Evolutionary conservation across 2,113 vertebrate genomes (phyloP).

Genomic region (Scartelaos histophorus): DNA sequence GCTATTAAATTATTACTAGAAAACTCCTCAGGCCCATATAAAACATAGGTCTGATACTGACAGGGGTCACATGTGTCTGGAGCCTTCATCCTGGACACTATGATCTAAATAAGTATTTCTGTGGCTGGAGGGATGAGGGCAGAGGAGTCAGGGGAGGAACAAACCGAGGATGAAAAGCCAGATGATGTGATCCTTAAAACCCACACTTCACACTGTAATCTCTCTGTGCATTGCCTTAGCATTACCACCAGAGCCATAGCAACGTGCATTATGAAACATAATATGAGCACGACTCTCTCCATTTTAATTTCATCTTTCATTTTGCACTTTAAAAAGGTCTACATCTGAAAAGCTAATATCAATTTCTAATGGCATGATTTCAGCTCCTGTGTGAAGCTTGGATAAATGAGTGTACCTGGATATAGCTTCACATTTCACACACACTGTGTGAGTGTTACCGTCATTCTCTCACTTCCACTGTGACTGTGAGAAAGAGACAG

Average conservation of each 20-base stretch:
- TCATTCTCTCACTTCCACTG: conserved; percentile 60
- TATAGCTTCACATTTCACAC: conserved; percentile 32
- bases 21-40: background rate
- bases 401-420: conserved; percentile 7
- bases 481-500: conserved; percentile 52
- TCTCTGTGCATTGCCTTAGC: no score
- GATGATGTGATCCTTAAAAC: background rate
- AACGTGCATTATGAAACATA: background rate
- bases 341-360: background rate
- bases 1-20: background rate
- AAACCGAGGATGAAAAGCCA: background rate
- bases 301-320: background rate
- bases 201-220: background rate
- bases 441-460: conserved; percentile 35
- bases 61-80: background rate
- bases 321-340: background rate
- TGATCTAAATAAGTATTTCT: background rate
- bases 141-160: background rate
- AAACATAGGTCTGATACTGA: background rate
- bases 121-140: background rate
- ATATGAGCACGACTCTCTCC: background rate
- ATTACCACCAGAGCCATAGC: background rate
- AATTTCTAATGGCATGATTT: background rate
- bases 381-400: background rate
- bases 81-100: background rate